phyloP scores from a whole-genome alignment of 2,888 invertebrate species.

The Aphidoletes aphidimyza region DNA sequence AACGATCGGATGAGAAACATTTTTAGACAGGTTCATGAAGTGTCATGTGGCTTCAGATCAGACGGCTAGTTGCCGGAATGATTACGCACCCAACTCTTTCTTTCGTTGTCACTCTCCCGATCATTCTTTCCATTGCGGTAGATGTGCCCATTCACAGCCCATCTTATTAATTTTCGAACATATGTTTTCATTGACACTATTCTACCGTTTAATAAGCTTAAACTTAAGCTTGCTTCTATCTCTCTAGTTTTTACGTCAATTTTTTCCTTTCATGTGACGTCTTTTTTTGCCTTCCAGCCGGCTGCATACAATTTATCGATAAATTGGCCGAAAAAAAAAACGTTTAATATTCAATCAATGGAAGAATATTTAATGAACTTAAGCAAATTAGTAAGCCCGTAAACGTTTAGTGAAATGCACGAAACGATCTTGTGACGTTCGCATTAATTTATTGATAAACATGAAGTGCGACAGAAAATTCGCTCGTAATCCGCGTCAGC shows the following conservation, averaged over 20 bases:
- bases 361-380: constrained; percentile 29
- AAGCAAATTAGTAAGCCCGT: neutral
- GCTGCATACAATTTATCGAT: neutral
- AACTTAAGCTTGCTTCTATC: too few relatives aligned
- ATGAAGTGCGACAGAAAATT: constrained; percentile 8
- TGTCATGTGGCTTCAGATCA: too few relatives aligned
- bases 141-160: neutral
- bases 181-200: constrained; percentile 36
- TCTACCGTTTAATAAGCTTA: constrained; percentile 22
- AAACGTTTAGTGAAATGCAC: neutral
- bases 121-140: neutral
- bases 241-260: neutral
- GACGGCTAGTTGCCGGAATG: too few relatives aligned
- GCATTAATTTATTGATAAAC: constrained; percentile 31
- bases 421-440: neutral
- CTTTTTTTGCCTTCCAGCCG: neutral
- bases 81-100: neutral
- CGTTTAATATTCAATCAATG: constrained; percentile 22
- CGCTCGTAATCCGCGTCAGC: too few relatives aligned
- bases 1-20: too few relatives aligned
- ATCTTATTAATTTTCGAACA: neutral
- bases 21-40: too few relatives aligned
- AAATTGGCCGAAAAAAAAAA: neutral
- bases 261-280: neutral
- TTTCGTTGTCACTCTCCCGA: neutral